Conservation (phyloP, 2,888 invertebrate genomes). For the Euspilapteryx auroguttella region DNA sequence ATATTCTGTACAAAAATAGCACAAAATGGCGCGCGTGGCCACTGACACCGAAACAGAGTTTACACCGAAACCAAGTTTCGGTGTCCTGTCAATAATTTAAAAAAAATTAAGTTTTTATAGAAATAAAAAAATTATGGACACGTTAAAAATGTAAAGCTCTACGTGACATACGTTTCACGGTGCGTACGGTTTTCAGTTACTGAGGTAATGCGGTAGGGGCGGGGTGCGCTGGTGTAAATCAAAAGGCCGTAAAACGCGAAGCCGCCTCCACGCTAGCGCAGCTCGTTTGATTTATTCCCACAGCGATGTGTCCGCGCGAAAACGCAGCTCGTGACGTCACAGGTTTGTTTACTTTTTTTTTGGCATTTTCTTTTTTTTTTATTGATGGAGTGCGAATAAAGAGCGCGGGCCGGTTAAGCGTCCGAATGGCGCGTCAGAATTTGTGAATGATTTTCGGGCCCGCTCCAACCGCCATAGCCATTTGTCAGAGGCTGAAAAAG, state of each 20-base stretch:
- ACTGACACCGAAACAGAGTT: too few species aligned
- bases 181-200: slow-evolving; percentile 4
- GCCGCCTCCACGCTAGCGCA: slow-evolving; percentile 43
- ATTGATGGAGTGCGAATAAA: slow-evolving; percentile 54
- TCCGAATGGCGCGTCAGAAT: slow-evolving; percentile 31
- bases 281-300: slow-evolving; percentile 44
- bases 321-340: slow-evolving; percentile 55
- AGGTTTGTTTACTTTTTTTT: slow-evolving; percentile 24
- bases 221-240: slow-evolving; percentile 32
- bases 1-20: too few species aligned
- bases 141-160: too few species aligned
- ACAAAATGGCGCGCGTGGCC: too few species aligned
- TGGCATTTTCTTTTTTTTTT: slow-evolving; percentile 31
- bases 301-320: slow-evolving; percentile 40
- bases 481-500: slow-evolving; percentile 56
- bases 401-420: slow-evolving; percentile 29
- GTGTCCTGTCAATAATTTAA: too few species aligned
- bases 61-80: too few species aligned
- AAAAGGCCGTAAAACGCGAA: slow-evolving; percentile 40
- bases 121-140: background rate
- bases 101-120: too few species aligned
- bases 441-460: slow-evolving; percentile 52
- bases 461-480: slow-evolving; percentile 50
- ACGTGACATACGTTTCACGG: too few species aligned
- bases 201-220: too few species aligned